These are phyloP conservation scores for Zingel zingel DNA, from an alignment of 2,113 vertebrate species.

Conservation along the genomic window DNA sequence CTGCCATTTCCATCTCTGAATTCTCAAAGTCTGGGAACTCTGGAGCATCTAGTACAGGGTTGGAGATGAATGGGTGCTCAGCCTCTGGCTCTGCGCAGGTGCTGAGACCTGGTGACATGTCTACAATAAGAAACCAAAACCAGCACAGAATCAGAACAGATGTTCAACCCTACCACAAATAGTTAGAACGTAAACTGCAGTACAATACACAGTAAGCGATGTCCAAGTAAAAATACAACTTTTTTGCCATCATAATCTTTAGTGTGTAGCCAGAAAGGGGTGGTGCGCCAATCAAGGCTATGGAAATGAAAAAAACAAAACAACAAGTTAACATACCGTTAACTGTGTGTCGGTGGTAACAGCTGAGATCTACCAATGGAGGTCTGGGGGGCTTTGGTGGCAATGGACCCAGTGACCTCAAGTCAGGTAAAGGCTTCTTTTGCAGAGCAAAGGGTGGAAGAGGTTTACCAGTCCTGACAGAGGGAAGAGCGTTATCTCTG, in stretches of 20 bases:
- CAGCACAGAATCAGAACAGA: slow-evolving; percentile 41
- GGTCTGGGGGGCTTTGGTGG: slow-evolving; percentile 89
- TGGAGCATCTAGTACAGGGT: slow-evolving; percentile 61
- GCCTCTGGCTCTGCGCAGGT: slow-evolving; percentile 9
- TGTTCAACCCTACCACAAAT: slow-evolving; percentile 29
- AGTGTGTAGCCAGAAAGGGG: not conserved
- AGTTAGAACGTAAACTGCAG: slow-evolving; percentile 34
- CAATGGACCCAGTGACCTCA: slow-evolving; percentile 76
- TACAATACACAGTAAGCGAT: slow-evolving; percentile 10
- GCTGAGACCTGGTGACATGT: slow-evolving; percentile 26
- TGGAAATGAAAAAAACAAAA: not conserved
- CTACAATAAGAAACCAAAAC: slow-evolving; percentile 54
- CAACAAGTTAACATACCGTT: slow-evolving; percentile 32
- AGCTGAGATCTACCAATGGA: slow-evolving; percentile 80
- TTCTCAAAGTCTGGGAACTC: slow-evolving; percentile 78
- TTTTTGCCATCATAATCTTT: not conserved
- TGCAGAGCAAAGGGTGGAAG: slow-evolving; percentile 42
- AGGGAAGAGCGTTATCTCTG: slow-evolving; percentile 8
- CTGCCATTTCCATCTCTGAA: slow-evolving; percentile 58
- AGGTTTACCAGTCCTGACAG: slow-evolving; percentile 21
- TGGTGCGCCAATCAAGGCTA: not conserved
- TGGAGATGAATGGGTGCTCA: slow-evolving; percentile 29
- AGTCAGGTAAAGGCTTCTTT: slow-evolving; percentile 83
- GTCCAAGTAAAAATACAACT: slow-evolving; percentile 28
- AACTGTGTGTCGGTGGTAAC: slow-evolving; percentile 21